Evolutionary conservation across 2,797 vertebrate genomes (phyloP).

Genomic region (Eptatretus atami): DNA sequence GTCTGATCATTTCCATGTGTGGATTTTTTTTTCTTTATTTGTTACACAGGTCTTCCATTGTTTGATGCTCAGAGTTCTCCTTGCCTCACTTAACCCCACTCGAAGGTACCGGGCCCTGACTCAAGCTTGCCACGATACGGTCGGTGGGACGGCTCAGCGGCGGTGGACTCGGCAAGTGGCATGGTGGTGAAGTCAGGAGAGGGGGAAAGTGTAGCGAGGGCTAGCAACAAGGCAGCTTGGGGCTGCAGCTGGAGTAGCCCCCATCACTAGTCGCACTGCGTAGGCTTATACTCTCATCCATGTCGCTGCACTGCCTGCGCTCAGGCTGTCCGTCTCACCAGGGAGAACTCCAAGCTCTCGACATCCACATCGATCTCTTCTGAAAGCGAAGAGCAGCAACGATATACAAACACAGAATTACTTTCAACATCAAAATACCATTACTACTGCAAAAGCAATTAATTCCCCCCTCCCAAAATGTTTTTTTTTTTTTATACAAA

Average conservation of each 20-base stretch:
- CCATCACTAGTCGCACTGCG: background rate
- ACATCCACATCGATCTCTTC: background rate
- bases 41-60: background rate
- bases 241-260: background rate
- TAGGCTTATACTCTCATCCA: slow-evolving; percentile 1
- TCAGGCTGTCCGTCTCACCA: slow-evolving; percentile 1
- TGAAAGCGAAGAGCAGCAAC: too few relatives aligned
- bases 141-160: background rate
- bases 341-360: slow-evolving; percentile 2
- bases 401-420: too few relatives aligned
- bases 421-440: too few relatives aligned
- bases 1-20: too few relatives aligned
- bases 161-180: background rate
- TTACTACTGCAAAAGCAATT: too few relatives aligned
- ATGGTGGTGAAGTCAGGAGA: too few relatives aligned
- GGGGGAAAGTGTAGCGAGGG: background rate
- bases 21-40: too few relatives aligned
- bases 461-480: too few relatives aligned
- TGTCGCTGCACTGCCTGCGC: slow-evolving; percentile 2
- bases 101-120: background rate
- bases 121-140: background rate
- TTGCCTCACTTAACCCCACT: background rate
- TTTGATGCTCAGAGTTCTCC: background rate
- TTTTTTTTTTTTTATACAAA: too few relatives aligned
- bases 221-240: background rate